Percentiles rank a stretch among this genome's conserved stretches.
Evolutionary conservation across 2,797 vertebrate species (phyloP).

Genomic region (Macropodus opercularis): DNA sequence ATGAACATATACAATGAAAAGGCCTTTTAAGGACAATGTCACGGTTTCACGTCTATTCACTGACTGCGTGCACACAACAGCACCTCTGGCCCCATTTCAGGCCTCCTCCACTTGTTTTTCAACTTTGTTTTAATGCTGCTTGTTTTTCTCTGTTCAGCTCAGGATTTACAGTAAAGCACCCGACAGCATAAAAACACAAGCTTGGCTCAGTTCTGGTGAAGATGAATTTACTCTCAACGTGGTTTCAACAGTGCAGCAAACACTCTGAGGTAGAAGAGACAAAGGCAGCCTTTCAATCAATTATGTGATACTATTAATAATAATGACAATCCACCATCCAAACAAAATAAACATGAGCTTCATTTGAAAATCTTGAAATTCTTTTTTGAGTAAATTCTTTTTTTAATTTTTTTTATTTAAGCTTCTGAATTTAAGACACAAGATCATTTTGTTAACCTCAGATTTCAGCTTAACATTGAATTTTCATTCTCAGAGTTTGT

Average conservation of each 20-base stretch:
- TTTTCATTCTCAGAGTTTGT: background rate
- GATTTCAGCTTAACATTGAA: background rate
- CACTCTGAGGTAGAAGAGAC: background rate
- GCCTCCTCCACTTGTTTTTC: conserved; percentile 19
- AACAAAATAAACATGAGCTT: no score
- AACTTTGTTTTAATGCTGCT: conserved; percentile 2
- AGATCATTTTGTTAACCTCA: no score
- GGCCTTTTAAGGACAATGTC: conserved; percentile 45
- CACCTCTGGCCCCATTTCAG: conserved; percentile 1
- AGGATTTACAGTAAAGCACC: conserved; percentile 28
- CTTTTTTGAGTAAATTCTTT: no score
- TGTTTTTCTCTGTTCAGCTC: conserved; percentile 19
- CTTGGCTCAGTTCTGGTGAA: conserved; percentile 13
- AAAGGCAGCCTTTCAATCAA: background rate
- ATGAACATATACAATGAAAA: conserved; percentile 34
- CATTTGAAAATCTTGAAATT: no score
- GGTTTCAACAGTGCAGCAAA: background rate
- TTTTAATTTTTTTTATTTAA: no score
- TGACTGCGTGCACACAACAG: background rate
- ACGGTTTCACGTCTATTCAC: conserved; percentile 56
- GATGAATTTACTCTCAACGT: background rate
- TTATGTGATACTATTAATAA: no score
- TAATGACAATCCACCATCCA: no score
- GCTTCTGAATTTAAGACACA: no score
- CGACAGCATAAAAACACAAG: background rate